Evolutionary conservation across 1,140 invertebrate species (phyloP).

Genomic region (Brachionus sp.): DNA sequence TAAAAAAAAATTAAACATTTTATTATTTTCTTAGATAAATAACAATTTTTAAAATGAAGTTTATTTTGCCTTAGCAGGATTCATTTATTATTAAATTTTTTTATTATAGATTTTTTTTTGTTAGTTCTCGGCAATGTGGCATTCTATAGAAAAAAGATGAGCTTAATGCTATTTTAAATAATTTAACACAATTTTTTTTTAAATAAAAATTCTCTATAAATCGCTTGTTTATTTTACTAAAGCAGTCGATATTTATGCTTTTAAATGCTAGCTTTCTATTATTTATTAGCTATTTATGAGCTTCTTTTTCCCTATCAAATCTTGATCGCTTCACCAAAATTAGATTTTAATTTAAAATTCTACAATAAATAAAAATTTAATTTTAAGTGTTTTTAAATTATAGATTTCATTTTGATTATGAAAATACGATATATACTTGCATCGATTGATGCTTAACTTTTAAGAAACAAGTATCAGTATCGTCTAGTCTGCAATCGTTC

Average conservation of each 20-base stretch:
- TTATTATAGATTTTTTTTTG: background rate
- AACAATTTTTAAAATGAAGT: constrained; percentile 19
- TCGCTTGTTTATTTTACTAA: background rate
- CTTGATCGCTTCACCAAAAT: background rate
- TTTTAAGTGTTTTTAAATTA: constrained; percentile 21
- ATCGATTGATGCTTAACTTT: background rate
- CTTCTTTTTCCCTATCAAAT: background rate
- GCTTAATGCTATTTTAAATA: background rate
- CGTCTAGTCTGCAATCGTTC: background rate
- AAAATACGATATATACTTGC: background rate
- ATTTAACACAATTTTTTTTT: background rate
- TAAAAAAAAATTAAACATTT: constrained; percentile 38
- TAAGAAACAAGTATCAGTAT: background rate
- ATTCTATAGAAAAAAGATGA: background rate
- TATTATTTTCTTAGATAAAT: constrained; percentile 24
- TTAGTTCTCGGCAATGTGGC: background rate
- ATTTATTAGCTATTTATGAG: constrained; percentile 10
- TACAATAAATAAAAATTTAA: background rate
- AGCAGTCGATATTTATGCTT: constrained; percentile 7
- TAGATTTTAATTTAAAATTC: background rate
- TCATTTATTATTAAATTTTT: constrained; percentile 35
- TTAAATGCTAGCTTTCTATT: background rate
- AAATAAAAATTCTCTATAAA: background rate
- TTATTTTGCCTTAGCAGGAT: background rate
- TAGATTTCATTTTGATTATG: background rate